Evolutionary conservation across 1,140 invertebrate genomes (phyloP).

Genomic region (Drosophila lacteicornis): DNA sequence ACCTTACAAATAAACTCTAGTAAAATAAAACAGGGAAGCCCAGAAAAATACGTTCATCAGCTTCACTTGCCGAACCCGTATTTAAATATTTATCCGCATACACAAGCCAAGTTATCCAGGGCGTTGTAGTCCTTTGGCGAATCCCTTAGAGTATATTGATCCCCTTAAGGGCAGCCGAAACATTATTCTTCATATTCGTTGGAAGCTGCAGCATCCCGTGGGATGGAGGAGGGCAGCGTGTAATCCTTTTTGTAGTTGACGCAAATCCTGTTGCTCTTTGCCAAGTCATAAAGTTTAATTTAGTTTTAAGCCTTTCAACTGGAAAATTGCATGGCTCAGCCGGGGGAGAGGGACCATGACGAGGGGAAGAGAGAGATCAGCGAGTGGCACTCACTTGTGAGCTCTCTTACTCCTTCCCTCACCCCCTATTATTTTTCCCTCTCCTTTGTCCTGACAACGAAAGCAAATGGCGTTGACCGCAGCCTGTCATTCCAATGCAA

Average conservation of each 20-base stretch:
- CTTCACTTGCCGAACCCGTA: not conserved
- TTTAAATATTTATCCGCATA: conserved; percentile 8
- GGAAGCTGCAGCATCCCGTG: conserved; percentile 15
- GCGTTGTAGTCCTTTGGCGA: conserved; percentile 3
- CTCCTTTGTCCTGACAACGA: conserved; percentile 16
- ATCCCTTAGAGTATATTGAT: conserved; percentile 41
- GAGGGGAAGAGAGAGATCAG: conserved; percentile 41
- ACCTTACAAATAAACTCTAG: too few relatives aligned
- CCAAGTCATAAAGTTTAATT: conserved; percentile 83
- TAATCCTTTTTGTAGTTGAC: conserved; percentile 80
- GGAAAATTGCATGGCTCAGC: conserved; percentile 75
- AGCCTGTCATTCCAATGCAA: conserved; percentile 40
- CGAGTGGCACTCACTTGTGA: conserved; percentile 59
- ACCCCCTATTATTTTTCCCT: not conserved
- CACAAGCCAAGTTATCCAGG: not conserved
- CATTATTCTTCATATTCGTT: conserved; percentile 74
- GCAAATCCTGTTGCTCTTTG: conserved; percentile 75
- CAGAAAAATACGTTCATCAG: not conserved
- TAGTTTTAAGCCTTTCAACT: conserved; percentile 83
- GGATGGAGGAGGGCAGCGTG: conserved; percentile 35
- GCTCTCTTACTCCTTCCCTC: conserved; percentile 9
- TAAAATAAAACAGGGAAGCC: too few relatives aligned
- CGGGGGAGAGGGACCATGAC: conserved; percentile 4
- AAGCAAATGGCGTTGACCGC: conserved; percentile 51
- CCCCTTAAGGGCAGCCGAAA: conserved; percentile 46